Evolutionary conservation across 2,888 invertebrate genomes (phyloP).

Genomic region (Beris chalybata): DNA sequence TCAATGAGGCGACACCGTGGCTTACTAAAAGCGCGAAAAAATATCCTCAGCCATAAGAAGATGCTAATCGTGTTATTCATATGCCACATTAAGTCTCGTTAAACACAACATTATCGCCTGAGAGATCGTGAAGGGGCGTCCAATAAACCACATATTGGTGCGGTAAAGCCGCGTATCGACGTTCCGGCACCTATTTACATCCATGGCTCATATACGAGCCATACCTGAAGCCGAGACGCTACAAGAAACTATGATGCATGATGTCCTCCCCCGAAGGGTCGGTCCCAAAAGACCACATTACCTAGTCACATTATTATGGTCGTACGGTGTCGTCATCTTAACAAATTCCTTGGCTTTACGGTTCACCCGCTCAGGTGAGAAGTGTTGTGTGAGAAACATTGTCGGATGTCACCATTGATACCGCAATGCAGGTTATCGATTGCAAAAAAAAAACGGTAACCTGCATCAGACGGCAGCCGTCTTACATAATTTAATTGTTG

Average conservation of each 20-base stretch:
- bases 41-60: conserved; percentile 23
- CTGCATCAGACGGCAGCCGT: conserved; percentile 8
- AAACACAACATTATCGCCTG: conserved; percentile 29
- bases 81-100: conserved; percentile 33
- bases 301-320: conserved; percentile 1
- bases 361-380: conserved; percentile 17
- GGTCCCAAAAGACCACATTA: neutral
- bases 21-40: conserved; percentile 14
- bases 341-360: conserved; percentile 25
- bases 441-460: conserved; percentile 15
- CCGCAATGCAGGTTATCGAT: conserved; percentile 21
- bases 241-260: conserved; percentile 24
- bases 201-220: conserved; percentile 7
- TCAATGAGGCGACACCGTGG: conserved; percentile 25
- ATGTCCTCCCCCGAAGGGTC: conserved; percentile 23
- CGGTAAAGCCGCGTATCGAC: conserved; percentile 17
- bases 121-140: conserved; percentile 21
- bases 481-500: conserved; percentile 31
- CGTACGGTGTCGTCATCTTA: conserved; percentile 25
- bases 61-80: conserved; percentile 31
- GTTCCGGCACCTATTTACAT: conserved; percentile 28
- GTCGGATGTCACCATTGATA: conserved; percentile 25
- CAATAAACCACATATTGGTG: conserved; percentile 5
- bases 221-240: conserved; percentile 4
- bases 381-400: conserved; percentile 28